These are phyloP conservation scores for Drosophila macrospina DNA, from an alignment of 2,888 invertebrate genomes.

Conservation along the genomic window DNA sequence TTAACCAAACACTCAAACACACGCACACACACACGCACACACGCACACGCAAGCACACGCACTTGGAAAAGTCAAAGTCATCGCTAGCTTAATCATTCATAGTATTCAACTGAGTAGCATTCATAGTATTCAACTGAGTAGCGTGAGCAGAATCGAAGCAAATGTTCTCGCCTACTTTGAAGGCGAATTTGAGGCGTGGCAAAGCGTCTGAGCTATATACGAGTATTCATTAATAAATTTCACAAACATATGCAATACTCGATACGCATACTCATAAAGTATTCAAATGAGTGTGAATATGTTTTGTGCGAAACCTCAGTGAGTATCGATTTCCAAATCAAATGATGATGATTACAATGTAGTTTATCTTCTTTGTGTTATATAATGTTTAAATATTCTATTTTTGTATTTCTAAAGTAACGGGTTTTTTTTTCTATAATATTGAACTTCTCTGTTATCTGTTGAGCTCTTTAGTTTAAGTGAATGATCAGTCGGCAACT, in stretches of 20 bases:
- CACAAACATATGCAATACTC: constrained; percentile 5
- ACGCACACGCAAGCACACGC: not conserved
- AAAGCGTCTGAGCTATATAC: too few relatives aligned
- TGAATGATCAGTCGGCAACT: not conserved
- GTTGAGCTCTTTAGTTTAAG: not conserved
- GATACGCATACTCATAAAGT: not conserved
- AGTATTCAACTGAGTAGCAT: constrained; percentile 2
- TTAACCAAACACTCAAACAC: constrained; percentile 9
- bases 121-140: too few relatives aligned
- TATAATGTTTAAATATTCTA: too few relatives aligned
- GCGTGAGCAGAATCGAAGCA: too few relatives aligned
- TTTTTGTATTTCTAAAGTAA: not conserved
- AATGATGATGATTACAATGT: not conserved
- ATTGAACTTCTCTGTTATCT: not conserved
- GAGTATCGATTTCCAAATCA: not conserved
- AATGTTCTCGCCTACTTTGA: too few relatives aligned
- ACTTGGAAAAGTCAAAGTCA: constrained; percentile 11
- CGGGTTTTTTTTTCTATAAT: not conserved
- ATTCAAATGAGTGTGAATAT: not conserved
- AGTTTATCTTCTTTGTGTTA: too few relatives aligned
- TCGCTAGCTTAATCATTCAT: constrained; percentile 4
- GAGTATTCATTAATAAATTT: constrained; percentile 27
- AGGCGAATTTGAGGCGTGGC: too few relatives aligned
- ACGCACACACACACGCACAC: not conserved
- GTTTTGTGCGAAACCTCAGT: not conserved